Evolutionary conservation across 2,113 vertebrate species (phyloP), one percentile per base, ranked within the genome.

Genomic region (Equus quagga): DNA sequence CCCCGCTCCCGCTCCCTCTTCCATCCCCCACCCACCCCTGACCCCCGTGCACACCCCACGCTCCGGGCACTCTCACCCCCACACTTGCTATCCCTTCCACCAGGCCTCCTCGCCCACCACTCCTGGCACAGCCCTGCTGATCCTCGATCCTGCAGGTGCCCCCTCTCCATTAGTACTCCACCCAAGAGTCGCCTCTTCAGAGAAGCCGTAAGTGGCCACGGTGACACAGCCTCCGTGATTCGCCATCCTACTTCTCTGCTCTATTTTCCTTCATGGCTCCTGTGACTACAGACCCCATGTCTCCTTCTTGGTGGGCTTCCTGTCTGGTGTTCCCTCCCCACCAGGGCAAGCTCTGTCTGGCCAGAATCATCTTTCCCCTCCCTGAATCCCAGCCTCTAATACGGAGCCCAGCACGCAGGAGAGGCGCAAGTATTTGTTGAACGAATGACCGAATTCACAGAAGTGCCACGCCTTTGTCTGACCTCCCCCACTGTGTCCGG

Each of bases 61-160:
- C 33, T 17, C 64, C 31, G 8, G 0, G 1, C 26, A 8, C 73
- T 36, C 64, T 36, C 21, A 28, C 51, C 4, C 79, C 36, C 56
- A 36, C 23, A 3, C 51, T 33, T 24, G 51, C 21, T 0, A 7
- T 13, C 9, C 73, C n/a, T 41, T 36, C 14, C 17, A 23, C 33
- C 21, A 1, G 3, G 58, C 14, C 3, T 36, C 8, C 26, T 31
- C 26, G 31, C 11, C 1, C 0, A 14, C 5, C 0, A 60, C 2
- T 2, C 51, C 58, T 36, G 31, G 51, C 28, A 13, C 54, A 24
- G 12, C 4, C 19, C 54, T 17, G 72, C 58, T 31, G 18, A 8
- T 9, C 24, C 46, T 6, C 4, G 3, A 41, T 13, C 33, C 15
- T 23, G 24, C 1, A 1, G 70, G 23, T 19, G 4, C 26, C 41